Evolutionary conservation across 2,797 vertebrate genomes (phyloP).

Genomic region (Enteromius unitaeniatus): DNA sequence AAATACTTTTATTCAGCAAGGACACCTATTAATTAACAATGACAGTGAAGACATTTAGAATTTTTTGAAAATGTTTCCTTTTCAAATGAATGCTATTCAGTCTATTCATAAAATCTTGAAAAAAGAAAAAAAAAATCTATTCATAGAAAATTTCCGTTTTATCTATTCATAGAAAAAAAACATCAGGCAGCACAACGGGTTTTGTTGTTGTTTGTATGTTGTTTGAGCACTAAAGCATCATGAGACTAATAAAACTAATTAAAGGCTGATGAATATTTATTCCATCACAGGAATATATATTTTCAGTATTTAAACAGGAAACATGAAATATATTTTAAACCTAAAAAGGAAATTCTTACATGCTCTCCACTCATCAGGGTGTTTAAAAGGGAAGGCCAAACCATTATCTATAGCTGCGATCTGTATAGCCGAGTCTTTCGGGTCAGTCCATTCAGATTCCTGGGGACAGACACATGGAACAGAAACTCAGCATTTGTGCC

Average conservation of each 20-base stretch:
- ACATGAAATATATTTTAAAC: not conserved
- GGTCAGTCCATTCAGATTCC: conserved; percentile 77
- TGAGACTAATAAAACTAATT: not conserved
- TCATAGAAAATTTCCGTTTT: not conserved
- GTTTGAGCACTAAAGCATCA: not conserved
- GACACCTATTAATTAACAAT: not conserved
- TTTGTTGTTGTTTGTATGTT: not conserved
- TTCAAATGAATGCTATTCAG: not conserved
- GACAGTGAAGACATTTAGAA: not conserved
- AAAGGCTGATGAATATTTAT: not conserved
- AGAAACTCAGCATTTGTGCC: not conserved
- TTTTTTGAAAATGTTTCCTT: not conserved
- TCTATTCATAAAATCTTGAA: not conserved
- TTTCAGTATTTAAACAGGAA: not conserved
- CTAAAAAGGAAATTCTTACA: conserved; percentile 78
- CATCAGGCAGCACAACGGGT: not conserved
- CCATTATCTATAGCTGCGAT: conserved; percentile 98
- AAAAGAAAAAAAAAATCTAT: not conserved
- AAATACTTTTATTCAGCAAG: not conserved
- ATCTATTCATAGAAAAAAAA: not conserved
- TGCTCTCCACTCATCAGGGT: conserved; percentile 97
- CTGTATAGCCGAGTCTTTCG: conserved; percentile 85
- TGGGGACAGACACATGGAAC: conserved; percentile 12
- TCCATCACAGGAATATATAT: not conserved
- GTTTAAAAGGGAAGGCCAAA: conserved; percentile 97